Evolutionary conservation across 2,888 invertebrate genomes (phyloP).

Genomic region (Ypsolopha scabrella): DNA sequence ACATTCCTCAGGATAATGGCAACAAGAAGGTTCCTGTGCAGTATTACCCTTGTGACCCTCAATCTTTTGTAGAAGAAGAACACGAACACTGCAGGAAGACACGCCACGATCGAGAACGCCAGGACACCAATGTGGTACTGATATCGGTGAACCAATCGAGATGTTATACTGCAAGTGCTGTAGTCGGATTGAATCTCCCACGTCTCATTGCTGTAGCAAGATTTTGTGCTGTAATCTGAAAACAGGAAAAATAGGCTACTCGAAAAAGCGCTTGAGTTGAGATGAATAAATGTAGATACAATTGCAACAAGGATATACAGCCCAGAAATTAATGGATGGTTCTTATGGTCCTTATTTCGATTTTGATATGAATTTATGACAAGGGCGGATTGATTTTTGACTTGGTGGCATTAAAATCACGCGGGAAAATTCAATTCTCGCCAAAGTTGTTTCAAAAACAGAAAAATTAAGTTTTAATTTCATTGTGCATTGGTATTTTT

Average conservation of each 20-base stretch:
- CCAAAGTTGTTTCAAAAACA: no score
- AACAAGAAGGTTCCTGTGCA: constrained; percentile 72
- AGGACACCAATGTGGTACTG: constrained; percentile 66
- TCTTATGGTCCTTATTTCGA: no score
- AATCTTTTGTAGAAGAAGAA: constrained; percentile 68
- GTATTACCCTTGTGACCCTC: constrained; percentile 58
- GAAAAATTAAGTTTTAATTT: no score
- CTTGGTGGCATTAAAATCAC: no score
- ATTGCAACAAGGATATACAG: no score
- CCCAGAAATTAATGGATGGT: no score
- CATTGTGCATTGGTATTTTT: no score
- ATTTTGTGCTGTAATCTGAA: constrained; percentile 70
- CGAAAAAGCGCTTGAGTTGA: no score
- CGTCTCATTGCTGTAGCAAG: constrained; percentile 59
- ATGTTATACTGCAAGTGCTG: constrained; percentile 64
- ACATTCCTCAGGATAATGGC: constrained; percentile 70
- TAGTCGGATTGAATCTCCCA: constrained; percentile 74
- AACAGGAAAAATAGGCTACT: background rate
- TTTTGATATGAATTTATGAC: no score
- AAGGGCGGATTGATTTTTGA: no score
- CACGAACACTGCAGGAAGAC: constrained; percentile 69
- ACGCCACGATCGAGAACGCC: constrained; percentile 57
- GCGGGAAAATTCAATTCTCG: no score
- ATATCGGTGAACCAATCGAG: constrained; percentile 60
- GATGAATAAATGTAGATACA: no score